Evolutionary conservation across 2,797 vertebrate genomes (phyloP).

Genomic region (Smutsia temminckii): DNA sequence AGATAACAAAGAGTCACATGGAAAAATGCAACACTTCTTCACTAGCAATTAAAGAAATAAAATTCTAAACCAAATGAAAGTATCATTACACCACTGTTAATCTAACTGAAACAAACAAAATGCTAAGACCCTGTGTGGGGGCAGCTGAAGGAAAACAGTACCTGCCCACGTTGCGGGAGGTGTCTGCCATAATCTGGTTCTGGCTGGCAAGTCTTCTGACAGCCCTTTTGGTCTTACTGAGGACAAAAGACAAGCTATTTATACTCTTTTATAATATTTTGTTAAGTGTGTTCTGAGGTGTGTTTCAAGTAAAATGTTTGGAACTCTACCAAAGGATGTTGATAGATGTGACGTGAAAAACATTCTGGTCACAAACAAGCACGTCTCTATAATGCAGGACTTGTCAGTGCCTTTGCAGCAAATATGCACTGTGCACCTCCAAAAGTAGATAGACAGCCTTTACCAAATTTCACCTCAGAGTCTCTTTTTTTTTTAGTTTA

Average conservation of each 20-base stretch:
- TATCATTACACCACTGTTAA: background rate
- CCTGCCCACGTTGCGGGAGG: rapidly evolving
- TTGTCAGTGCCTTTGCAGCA: background rate
- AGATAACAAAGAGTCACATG: background rate
- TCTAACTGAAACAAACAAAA: background rate
- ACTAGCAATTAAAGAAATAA: background rate
- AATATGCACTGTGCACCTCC: rapidly evolving
- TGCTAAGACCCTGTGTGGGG: rapidly evolving
- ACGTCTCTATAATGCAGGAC: background rate
- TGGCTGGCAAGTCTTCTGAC: background rate
- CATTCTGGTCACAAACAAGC: background rate
- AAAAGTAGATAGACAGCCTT: rapidly evolving
- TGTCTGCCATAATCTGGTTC: rapidly evolving
- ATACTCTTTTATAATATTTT: background rate
- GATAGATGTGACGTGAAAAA: background rate
- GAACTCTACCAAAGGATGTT: background rate
- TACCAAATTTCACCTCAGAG: background rate
- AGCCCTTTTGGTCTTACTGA: background rate
- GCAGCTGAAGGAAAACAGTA: rapidly evolving
- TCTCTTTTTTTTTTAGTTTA: too few relatives aligned
- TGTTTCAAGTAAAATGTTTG: background rate
- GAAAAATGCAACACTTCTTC: background rate
- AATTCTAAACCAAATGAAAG: background rate
- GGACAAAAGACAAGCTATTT: background rate
- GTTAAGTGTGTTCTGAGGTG: background rate